A percentile compares a stretch with the other conserved stretches of the same genome.
These are phyloP conservation scores for Chorisops tibialis DNA, from an alignment of 2,888 invertebrate species.

Conservation along the genomic window DNA sequence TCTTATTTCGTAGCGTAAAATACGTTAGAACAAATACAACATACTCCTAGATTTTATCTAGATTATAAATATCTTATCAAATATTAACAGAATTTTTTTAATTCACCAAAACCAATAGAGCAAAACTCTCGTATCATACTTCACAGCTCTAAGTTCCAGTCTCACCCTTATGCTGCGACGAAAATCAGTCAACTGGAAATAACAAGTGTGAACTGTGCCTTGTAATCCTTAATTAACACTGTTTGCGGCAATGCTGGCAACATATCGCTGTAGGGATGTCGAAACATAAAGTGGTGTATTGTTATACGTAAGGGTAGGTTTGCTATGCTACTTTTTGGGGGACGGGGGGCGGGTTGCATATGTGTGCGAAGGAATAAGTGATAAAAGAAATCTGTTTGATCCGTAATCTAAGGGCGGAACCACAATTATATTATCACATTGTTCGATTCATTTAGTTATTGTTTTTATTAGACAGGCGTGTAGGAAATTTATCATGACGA, in stretches of 20 bases:
- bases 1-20: too few relatives aligned
- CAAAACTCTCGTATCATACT: too few relatives aligned
- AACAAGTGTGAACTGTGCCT: constrained; percentile 32
- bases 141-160: neutral
- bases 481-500: too few relatives aligned
- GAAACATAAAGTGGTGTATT: constrained; percentile 24
- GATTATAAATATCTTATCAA: too few relatives aligned
- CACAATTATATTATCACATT: constrained; percentile 15
- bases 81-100: too few relatives aligned
- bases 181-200: constrained; percentile 31
- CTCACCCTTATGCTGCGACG: neutral
- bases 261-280: constrained; percentile 20
- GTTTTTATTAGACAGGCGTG: too few relatives aligned
- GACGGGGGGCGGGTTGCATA: too few relatives aligned
- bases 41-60: too few relatives aligned
- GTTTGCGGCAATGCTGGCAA: constrained; percentile 31
- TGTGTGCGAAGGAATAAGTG: neutral
- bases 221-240: constrained; percentile 35
- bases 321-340: neutral
- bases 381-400: constrained; percentile 20
- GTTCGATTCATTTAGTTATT: constrained; percentile 8
- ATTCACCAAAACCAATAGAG: too few relatives aligned
- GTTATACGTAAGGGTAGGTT: constrained; percentile 8
- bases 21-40: too few relatives aligned
- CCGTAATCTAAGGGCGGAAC: constrained; percentile 1